Evolutionary conservation across 2,113 vertebrate species (phyloP), one percentile per base, ranked within the genome.

Genomic region (Periophthalmus modestus): DNA sequence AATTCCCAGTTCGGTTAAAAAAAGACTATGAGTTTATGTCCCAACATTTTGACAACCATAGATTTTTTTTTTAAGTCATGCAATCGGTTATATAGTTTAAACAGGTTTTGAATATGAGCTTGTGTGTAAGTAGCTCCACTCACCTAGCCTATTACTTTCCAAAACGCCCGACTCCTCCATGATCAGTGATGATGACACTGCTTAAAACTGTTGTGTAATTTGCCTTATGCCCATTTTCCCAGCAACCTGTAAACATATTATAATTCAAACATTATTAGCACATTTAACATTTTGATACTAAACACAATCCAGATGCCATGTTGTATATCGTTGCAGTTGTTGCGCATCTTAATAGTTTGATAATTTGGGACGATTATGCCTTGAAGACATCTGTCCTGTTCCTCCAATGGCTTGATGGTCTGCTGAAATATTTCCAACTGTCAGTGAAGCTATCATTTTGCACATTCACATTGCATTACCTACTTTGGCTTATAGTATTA

Each of bases 71-170:
- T 28, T 10, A 39, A 1, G 6, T n/a, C 19, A 5, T 21, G 7
- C 15, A 52, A 15, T 43, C 11, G 39, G 39, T 39, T 39, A 4
- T 39, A 39, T 9, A 9, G 36, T 39, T 39, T 7, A 39, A 39
- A 39, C 7, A 39, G 36, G 36, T 52, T 16, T 52, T 52, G 5
- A 52, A 52, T 19, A 52, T 19, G 5, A 4, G 50, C 18, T 39
- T 39, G 50, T 18, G 3, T 19, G 18, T 9, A 1, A 2, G 18
- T 54, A 54, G 52, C 19, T n/a, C 9, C 5, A 23, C 88, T 89
- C 81, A 92, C 91, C 89, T 74, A 48, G 65, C 4, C 63, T 68
- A 43, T 33, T 63, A 9, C 78, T 73, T 7, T 88, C 74, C 24
- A 23, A 6, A 1, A 7, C 12, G 52, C 69, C 81, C 43, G 59